Evolutionary conservation across 2,888 invertebrate species (phyloP).

Genomic region (Drosophila affinis): DNA sequence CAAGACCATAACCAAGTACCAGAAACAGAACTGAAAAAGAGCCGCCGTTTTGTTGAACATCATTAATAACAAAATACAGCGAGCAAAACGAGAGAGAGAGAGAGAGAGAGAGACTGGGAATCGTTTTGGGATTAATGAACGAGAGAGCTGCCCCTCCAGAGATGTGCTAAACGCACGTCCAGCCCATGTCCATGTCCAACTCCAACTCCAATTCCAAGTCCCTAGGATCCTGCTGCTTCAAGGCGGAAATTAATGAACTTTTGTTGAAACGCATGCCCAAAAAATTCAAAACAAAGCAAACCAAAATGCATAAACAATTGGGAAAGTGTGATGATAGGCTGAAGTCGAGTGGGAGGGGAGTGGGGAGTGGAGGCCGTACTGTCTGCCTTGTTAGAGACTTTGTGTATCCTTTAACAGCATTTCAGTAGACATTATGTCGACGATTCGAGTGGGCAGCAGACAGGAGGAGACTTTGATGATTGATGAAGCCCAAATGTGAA

Average conservation of each 20-base stretch:
- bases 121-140: conserved; percentile 67
- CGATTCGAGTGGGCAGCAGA: conserved; percentile 44
- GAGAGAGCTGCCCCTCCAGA: conserved; percentile 34
- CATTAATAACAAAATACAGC: conserved; percentile 81
- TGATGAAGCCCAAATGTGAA: conserved; percentile 63
- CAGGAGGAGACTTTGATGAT: conserved; percentile 55
- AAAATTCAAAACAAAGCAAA: conserved; percentile 42
- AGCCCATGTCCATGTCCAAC: conserved; percentile 47
- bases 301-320: conserved; percentile 65
- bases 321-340: conserved; percentile 60
- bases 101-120: neutral
- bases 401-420: conserved; percentile 53
- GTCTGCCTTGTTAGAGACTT: conserved; percentile 62
- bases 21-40: conserved; percentile 33
- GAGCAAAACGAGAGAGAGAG: conserved; percentile 45
- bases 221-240: conserved; percentile 35
- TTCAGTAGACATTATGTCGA: conserved; percentile 68
- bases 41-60: conserved; percentile 81
- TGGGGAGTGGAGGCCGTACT: conserved; percentile 53
- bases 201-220: neutral
- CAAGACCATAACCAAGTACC: conserved; percentile 48
- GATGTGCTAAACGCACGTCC: conserved; percentile 78
- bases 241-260: conserved; percentile 80
- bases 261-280: conserved; percentile 50
- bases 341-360: conserved; percentile 16